Percentiles rank a stretch among this genome's conserved stretches.
Evolutionary conservation across 2,113 vertebrate species (phyloP).

Genomic region (Ciconia boyciana): DNA sequence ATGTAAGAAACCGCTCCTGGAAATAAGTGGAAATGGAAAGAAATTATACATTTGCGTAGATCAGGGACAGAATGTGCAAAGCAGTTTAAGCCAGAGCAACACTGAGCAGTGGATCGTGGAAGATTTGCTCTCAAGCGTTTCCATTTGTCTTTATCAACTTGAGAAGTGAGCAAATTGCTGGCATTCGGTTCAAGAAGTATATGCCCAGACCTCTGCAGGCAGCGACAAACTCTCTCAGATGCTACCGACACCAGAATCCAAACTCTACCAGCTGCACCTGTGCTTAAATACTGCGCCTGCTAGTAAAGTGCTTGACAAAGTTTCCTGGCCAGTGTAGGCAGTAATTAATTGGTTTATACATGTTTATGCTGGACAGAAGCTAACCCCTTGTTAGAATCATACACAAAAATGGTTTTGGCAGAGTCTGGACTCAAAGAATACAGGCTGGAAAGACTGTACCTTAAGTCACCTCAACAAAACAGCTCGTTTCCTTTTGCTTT

Average conservation of each 20-base stretch:
- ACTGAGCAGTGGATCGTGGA: neutral
- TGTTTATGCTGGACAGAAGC: neutral
- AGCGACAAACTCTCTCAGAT: neutral
- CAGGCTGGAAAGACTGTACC: neutral
- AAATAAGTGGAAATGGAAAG: slow-evolving; percentile 6
- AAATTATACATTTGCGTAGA: neutral
- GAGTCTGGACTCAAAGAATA: neutral
- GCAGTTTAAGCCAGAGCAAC: neutral
- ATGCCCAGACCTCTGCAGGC: neutral
- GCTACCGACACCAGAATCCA: neutral
- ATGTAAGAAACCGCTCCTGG: neutral
- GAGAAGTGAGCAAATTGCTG: neutral
- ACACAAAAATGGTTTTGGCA: neutral
- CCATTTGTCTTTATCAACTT: neutral
- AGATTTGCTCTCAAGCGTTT: neutral
- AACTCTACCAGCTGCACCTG: neutral
- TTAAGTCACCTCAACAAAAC: neutral
- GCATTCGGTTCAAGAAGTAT: neutral
- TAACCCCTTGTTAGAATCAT: neutral
- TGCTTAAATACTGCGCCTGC: neutral
- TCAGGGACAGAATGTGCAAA: neutral
- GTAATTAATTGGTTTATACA: neutral
- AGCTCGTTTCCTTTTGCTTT: neutral
- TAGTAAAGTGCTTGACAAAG: neutral
- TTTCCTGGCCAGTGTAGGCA: neutral